Conservation (phyloP, 2,797 vertebrate species). For the Ctenopoma multispine region DNA sequence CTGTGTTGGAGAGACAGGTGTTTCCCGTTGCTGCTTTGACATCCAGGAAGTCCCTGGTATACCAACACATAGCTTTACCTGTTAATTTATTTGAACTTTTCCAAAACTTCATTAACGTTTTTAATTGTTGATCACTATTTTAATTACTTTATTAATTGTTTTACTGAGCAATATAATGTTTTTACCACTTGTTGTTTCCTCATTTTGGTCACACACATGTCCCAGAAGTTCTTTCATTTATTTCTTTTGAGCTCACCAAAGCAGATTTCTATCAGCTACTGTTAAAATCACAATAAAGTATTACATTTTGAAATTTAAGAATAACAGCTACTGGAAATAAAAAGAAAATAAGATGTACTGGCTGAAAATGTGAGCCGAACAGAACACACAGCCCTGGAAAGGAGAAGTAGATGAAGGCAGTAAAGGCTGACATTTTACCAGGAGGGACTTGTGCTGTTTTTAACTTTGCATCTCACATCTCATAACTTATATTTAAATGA, state of each 20-base stretch:
- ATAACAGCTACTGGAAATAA: not conserved
- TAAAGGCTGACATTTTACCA: not conserved
- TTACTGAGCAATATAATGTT: not conserved
- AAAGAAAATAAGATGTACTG: too few species aligned
- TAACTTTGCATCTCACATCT: not conserved
- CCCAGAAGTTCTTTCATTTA: not conserved
- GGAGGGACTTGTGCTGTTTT: not conserved
- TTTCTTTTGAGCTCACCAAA: not conserved
- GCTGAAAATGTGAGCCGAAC: not conserved
- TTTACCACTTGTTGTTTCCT: not conserved
- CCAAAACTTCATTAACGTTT: not conserved
- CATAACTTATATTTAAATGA: not conserved
- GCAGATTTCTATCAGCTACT: not conserved
- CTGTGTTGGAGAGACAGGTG: slow-evolving; percentile 10
- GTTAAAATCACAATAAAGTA: not conserved
- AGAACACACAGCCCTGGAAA: too few species aligned
- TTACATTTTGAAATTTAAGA: not conserved
- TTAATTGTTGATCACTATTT: too few species aligned
- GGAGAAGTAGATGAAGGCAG: not conserved
- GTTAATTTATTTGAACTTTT: not conserved
- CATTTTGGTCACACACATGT: not conserved
- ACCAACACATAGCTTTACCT: not conserved
- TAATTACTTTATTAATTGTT: too few species aligned
- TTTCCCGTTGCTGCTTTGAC: not conserved
- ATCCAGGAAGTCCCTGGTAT: not conserved